Evolutionary conservation across 2,113 vertebrate species (phyloP), one percentile per base, ranked within the genome.

Genomic region (Hippolais icterina): DNA sequence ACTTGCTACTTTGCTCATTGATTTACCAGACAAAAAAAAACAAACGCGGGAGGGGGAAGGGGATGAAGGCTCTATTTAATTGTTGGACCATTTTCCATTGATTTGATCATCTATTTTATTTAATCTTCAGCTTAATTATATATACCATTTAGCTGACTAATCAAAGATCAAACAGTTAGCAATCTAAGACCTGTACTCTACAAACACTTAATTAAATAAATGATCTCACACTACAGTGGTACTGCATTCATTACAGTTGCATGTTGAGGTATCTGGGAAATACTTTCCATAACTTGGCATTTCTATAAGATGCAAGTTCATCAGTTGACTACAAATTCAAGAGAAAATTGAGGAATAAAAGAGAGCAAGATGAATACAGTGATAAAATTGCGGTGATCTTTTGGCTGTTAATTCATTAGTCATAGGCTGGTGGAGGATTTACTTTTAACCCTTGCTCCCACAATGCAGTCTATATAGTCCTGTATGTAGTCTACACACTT

Each of bases 151-250:
- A 72, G 60, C 85, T 93, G 72, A 90, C 76, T 90, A 97, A 95
- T 81, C 83, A 83, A 96, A 90, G 90, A 97, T 92, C 88, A 90
- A 92, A 80, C 56, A 89, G 85, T 89, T 94, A 95, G 64, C 69
- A 95, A 93, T 81, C 79, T 86, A 83, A 83, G 56, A 83, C 47
- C 44, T 71, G 44, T 60, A 68, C 37, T 88, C 64, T 75, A 75
- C 80, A 88, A 94, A 83, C 83, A 85, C 41, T 57, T 84, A 89
- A 94, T 89, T 93, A 96, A 93, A 94, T 76, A 78, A 86, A 90
- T 84, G 15, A 87, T 81, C 89, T 87, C 82, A 94, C 70, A 61
- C 53, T 77, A 72, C 35, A 88, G 2, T 42, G 41, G 56, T 56
- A 66, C 64, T 75, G 41, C 21, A 68, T 42, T 56, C 80, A 83